Percentiles rank a stretch among this genome's conserved stretches.
phyloP scores from a whole-genome alignment of 2,888 invertebrate species.

The Leptodirus hochenwartii region DNA sequence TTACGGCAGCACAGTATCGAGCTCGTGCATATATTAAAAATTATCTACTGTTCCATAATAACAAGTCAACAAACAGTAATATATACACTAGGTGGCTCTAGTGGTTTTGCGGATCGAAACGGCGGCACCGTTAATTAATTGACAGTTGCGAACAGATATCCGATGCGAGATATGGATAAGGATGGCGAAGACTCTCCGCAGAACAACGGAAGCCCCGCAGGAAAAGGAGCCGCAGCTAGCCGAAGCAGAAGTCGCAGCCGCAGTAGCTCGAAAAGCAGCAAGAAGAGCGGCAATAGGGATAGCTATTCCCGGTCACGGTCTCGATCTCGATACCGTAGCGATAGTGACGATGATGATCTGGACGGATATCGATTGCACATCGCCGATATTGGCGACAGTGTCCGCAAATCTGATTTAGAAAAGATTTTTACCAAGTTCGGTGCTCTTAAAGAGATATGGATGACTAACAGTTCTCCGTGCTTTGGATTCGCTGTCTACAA shows the following conservation, averaged over 20 bases:
- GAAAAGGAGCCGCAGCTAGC: too few relatives aligned
- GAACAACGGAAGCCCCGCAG: too few relatives aligned
- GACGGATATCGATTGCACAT: slow-evolving; percentile 31
- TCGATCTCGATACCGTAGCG: slow-evolving; percentile 23
- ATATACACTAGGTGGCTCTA: too few relatives aligned
- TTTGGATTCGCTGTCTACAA: slow-evolving; percentile 41
- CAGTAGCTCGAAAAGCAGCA: slow-evolving; percentile 22
- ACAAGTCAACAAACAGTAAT: too few relatives aligned
- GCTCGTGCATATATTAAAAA: too few relatives aligned
- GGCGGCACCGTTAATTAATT: too few relatives aligned
- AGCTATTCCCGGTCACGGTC: slow-evolving; percentile 17
- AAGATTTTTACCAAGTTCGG: slow-evolving; percentile 35
- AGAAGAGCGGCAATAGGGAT: slow-evolving; percentile 18
- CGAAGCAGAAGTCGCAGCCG: slow-evolving; percentile 19
- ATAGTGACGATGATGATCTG: slow-evolving; percentile 23
- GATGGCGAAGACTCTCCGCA: too few relatives aligned
- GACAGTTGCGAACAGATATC: too few relatives aligned
- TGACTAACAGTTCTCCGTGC: slow-evolving; percentile 37
- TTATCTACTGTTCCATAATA: too few relatives aligned
- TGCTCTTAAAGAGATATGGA: slow-evolving; percentile 34
- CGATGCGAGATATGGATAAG: too few relatives aligned
- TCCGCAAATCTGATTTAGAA: slow-evolving; percentile 32
- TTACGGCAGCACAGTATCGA: too few relatives aligned
- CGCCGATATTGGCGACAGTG: slow-evolving; percentile 33
- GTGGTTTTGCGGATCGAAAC: too few relatives aligned